Evolutionary conservation across 2,113 vertebrate genomes (phyloP).

Genomic region (Phyllostomus discolor): DNA sequence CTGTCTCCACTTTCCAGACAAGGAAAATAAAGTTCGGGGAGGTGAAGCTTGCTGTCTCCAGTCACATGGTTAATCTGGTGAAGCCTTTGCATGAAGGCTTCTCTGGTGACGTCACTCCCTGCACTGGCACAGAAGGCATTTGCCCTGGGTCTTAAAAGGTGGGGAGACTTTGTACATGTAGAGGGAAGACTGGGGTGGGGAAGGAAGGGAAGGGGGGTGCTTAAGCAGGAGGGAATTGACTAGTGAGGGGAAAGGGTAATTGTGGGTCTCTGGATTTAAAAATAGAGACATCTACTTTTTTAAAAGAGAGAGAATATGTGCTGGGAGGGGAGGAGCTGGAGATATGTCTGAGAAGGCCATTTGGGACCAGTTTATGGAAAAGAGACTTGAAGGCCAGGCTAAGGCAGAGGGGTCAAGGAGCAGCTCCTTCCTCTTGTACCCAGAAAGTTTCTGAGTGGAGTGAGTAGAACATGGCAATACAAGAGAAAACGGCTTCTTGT

Average conservation of each 20-base stretch:
- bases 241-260: not conserved
- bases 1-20: not conserved
- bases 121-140: not conserved
- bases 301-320: not conserved
- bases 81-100: not conserved
- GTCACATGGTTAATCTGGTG: not conserved
- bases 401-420: not conserved
- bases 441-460: not conserved
- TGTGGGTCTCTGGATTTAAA: not conserved
- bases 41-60: not conserved
- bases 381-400: not conserved
- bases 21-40: not conserved
- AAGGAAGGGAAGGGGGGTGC: not conserved
- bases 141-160: not conserved
- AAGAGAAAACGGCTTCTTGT: not conserved
- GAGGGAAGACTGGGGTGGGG: not conserved
- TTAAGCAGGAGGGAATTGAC: not conserved
- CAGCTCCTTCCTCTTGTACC: not conserved
- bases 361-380: not conserved
- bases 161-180: not conserved
- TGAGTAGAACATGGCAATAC: not conserved
- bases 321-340: not conserved
- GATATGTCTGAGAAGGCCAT: not conserved
- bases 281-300: not conserved
- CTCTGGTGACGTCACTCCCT: not conserved